Base-by-base conservation (phyloP, 2,888 invertebrate genomes). In the Zootermopsis nevadensis region DNA sequence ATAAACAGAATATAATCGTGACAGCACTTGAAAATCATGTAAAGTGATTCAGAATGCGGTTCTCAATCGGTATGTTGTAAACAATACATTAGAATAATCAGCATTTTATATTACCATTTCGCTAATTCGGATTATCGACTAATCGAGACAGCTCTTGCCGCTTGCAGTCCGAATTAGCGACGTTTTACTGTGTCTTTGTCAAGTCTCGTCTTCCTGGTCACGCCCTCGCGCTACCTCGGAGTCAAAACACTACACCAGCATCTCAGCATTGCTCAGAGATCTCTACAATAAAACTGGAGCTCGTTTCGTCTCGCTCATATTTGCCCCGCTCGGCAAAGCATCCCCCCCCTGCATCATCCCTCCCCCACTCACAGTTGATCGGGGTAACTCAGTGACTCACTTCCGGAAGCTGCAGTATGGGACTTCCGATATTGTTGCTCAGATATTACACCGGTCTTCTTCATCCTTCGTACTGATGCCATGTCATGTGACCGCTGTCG, bases 381-480 rank as follows among this genome's bases (percentile, higher is more conserved):
- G 69, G 69, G 69, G 69, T 69, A 69, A 69, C 53, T 77, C 77
- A 55, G 55, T 77, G 77, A 77, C 77, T 77, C 77, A 77, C 77
- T 53, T 77, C 77, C 77, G 77, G 77, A 31, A 53, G 53, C 76
- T 76, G 38, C 76, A 76, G 38, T 27, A 48, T 48, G 76, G 27
- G 24, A 77, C 77, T 77, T 77, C 77, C 77, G 77, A 55, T 53
- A 55, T 55, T 77, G 77, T 77, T 77, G 55, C 77, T 30, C 55
- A 77, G 53, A 77, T 69, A 69, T 69, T 69, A 69, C 33, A 69
- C 69, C 69, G 33, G 33, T 24, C 33, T 30, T 69, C 69, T 69
- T 69, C 69, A 69, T 33, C 69, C 22, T 69, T 69, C 69, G 33
- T 69, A 69, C 69, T 10, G 69, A 33, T 33, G 30, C 69, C 69